Conservation (phyloP, 1,140 invertebrate species). For the Globodera rostochiensis region DNA sequence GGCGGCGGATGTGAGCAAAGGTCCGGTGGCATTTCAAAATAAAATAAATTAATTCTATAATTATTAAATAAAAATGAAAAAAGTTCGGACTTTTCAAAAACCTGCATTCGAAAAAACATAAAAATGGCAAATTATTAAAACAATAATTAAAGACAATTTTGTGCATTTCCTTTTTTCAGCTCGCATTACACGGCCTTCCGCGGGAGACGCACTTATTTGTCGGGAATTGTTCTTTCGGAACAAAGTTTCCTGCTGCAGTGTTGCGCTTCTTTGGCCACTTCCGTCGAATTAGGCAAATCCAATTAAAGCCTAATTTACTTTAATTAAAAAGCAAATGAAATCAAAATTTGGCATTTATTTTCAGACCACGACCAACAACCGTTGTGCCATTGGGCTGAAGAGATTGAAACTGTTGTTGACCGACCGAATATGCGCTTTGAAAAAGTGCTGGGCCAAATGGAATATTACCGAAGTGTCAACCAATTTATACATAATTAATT, state of each 20-base stretch:
- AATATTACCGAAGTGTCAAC: conserved; percentile 34
- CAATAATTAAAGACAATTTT: not conserved
- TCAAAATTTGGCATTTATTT: conserved; percentile 23
- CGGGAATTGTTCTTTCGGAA: conserved; percentile 43
- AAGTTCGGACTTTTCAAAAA: too few species aligned
- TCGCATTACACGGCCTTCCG: conserved; percentile 39
- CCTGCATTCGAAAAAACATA: too few species aligned
- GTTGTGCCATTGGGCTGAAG: conserved; percentile 32
- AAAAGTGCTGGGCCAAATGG: conserved; percentile 24
- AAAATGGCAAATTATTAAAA: too few species aligned
- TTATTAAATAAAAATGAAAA: too few species aligned
- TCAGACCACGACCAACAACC: conserved; percentile 37
- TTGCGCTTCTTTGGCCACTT: conserved; percentile 47
- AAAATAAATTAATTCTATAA: too few species aligned
- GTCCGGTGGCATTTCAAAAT: not conserved
- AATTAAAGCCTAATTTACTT: conserved; percentile 2
- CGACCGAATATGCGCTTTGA: conserved; percentile 37
- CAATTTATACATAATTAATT: too few species aligned
- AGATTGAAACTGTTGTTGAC: conserved; percentile 45
- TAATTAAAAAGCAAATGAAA: conserved; percentile 4
- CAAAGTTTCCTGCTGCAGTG: conserved; percentile 43
- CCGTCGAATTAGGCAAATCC: conserved; percentile 38
- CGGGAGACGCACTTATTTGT: conserved; percentile 42
- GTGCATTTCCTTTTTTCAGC: not conserved
- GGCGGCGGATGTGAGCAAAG: conserved; percentile 15